phyloP scores from a whole-genome alignment of 92 coral and sea anemone species.

The Zoanthus gigantus region DNA sequence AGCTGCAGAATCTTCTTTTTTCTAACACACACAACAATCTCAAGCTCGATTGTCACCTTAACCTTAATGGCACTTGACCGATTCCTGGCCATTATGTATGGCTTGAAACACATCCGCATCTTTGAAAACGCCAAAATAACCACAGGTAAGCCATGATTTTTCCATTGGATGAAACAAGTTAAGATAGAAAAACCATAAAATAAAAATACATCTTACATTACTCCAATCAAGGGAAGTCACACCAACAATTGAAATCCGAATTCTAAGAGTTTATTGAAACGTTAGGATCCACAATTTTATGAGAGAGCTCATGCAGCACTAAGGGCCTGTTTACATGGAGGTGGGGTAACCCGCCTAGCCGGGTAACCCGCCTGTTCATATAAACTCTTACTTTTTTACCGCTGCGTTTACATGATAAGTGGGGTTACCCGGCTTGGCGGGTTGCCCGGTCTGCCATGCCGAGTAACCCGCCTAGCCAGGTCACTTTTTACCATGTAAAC shows the following conservation, averaged over 20 bases:
- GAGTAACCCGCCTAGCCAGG: too few relatives aligned
- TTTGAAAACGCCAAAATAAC: conserved; percentile 20
- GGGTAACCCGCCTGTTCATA: too few relatives aligned
- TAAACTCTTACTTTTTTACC: too few relatives aligned
- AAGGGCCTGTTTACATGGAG: too few relatives aligned
- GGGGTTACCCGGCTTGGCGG: too few relatives aligned
- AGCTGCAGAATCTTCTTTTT: conserved; percentile 37
- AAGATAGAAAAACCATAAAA: neutral
- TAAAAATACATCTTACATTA: neutral
- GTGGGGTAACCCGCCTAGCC: too few relatives aligned
- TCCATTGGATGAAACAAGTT: too few relatives aligned
- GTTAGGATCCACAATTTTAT: neutral
- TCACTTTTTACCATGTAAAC: too few relatives aligned
- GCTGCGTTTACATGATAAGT: too few relatives aligned
- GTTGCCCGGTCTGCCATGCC: too few relatives aligned
- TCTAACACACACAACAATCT: conserved; percentile 31
- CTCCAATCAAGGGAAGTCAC: neutral
- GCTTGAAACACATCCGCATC: conserved; percentile 35
- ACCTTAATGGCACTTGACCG: conserved; percentile 38
- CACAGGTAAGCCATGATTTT: neutral
- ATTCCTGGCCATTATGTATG: conserved; percentile 29
- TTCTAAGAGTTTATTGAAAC: neutral
- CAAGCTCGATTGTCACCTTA: conserved; percentile 45
- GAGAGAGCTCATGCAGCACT: neutral
- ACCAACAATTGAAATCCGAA: neutral